Conservation (phyloP, 1,140 invertebrate genomes). For the Homarus americanus region DNA sequence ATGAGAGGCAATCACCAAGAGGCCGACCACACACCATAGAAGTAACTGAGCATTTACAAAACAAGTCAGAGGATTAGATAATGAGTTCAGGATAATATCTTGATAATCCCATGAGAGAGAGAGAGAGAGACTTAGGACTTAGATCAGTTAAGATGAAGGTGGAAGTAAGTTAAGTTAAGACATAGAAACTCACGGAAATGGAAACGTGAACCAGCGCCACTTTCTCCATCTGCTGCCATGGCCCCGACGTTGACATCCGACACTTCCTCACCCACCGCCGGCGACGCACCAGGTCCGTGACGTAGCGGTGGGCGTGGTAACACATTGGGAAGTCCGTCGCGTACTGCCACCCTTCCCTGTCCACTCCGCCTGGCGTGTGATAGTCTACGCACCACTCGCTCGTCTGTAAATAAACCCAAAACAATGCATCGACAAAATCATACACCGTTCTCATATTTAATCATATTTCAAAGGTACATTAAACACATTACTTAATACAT, state of each 20-base stretch:
- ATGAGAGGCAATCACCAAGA: too few species aligned
- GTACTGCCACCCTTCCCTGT: constrained; percentile 96
- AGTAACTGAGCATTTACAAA: too few species aligned
- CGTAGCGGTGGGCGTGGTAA: constrained; percentile 90
- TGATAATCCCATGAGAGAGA: too few species aligned
- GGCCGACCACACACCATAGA: too few species aligned
- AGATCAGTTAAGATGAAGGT: too few species aligned
- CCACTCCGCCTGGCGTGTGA: constrained; percentile 91
- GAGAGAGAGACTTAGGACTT: too few species aligned
- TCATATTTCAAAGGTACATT: too few species aligned
- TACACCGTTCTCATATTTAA: not conserved
- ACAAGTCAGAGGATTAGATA: too few species aligned
- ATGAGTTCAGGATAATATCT: too few species aligned
- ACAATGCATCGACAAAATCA: too few species aligned
- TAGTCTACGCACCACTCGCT: constrained; percentile 95
- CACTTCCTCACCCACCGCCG: constrained; percentile 91
- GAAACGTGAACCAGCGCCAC: constrained; percentile 90
- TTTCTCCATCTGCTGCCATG: constrained; percentile 91
- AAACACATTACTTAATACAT: not conserved
- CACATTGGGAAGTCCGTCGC: constrained; percentile 92
- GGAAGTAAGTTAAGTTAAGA: too few species aligned
- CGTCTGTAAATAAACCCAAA: constrained; percentile 79
- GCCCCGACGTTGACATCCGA: constrained; percentile 88
- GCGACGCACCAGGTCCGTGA: constrained; percentile 92
- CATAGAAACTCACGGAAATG: constrained; percentile 83